A percentile compares a stretch with the other conserved stretches of the same genome.
Evolutionary conservation across 37 sponge, comb jelly and placozoan species (phyloP).

Genomic region (Bolinopsis microptera): DNA sequence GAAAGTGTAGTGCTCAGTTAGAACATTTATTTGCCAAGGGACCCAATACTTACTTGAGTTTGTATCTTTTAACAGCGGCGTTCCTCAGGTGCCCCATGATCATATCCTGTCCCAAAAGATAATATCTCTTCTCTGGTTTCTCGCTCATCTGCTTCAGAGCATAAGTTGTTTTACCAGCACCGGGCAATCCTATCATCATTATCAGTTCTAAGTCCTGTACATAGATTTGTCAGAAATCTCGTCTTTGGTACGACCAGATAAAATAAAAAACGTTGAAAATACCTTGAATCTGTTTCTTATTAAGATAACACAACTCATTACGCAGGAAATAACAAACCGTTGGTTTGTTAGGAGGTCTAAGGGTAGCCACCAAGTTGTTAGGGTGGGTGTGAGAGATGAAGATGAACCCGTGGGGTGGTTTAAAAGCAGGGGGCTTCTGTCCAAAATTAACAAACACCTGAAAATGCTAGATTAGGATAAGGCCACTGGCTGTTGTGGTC

Average conservation of each 20-base stretch:
- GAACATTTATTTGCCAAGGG: no score
- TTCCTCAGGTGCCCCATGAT: slow-evolving; percentile 60
- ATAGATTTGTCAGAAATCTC: no score
- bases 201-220: slow-evolving; percentile 24
- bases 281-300: no score
- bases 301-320: no score
- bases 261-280: no score
- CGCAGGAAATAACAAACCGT: neutral
- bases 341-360: neutral
- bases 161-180: slow-evolving; percentile 51
- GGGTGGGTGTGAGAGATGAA: slow-evolving; percentile 51
- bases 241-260: no score
- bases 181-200: slow-evolving; percentile 59
- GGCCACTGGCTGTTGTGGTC: no score
- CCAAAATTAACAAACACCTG: slow-evolving; percentile 65
- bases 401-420: slow-evolving; percentile 51
- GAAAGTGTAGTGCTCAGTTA: no score
- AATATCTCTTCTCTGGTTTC: slow-evolving; percentile 56
- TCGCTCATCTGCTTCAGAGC: slow-evolving; percentile 13
- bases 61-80: slow-evolving; percentile 27
- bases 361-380: slow-evolving; percentile 22
- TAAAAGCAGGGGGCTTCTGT: slow-evolving; percentile 28
- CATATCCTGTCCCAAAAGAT: slow-evolving; percentile 57
- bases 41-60: slow-evolving; percentile 38
- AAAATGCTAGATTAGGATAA: no score